A percentile compares a stretch with the other conserved stretches of the same genome.
Evolutionary conservation across 2,888 invertebrate genomes (phyloP).

Genomic region (Frankliniella intonsa): DNA sequence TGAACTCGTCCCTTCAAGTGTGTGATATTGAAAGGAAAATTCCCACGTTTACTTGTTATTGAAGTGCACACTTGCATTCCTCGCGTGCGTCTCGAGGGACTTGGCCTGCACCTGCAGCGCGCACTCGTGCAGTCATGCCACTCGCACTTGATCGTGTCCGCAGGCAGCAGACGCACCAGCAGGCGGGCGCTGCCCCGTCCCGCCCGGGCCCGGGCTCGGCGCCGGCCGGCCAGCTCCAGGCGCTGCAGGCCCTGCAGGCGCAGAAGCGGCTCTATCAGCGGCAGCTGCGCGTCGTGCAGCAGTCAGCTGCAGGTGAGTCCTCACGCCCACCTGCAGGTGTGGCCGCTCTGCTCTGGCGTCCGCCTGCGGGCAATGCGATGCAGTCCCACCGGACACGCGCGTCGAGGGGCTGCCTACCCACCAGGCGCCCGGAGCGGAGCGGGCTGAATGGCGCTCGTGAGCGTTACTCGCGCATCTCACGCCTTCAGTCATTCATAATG

Average conservation of each 20-base stretch:
- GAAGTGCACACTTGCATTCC: no score
- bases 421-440: neutral
- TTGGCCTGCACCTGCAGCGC: no score
- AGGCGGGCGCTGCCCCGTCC: neutral
- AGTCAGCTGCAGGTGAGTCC: neutral
- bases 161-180: conserved; percentile 5
- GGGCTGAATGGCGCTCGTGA: neutral
- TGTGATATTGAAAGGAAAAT: no score
- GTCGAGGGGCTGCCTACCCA: neutral
- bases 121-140: neutral
- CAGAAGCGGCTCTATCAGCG: conserved; percentile 17
- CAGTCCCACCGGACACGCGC: neutral
- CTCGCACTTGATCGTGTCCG: neutral
- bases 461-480: neutral
- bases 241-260: conserved; percentile 17
- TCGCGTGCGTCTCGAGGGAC: no score
- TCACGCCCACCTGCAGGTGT: no score
- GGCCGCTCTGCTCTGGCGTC: neutral
- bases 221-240: neutral
- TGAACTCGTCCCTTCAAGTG: no score
- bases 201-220: neutral
- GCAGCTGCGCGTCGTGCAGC: conserved; percentile 9
- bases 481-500: neutral
- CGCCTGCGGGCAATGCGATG: neutral
- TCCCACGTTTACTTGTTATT: no score